Conservation (phyloP, 1,140 invertebrate species). For the Hesperophylax magnus region DNA sequence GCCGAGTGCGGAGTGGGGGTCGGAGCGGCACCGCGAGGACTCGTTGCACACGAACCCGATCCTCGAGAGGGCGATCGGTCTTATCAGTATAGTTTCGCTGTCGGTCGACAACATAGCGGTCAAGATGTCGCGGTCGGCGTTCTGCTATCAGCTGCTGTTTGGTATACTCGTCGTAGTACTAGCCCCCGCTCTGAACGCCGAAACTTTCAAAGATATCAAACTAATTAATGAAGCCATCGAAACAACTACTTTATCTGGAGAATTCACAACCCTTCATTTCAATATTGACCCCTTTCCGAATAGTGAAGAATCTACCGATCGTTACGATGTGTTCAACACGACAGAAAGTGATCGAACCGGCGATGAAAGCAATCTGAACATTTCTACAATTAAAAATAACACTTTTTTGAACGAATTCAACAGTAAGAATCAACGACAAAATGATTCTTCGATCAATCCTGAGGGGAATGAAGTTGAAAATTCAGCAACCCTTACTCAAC, state of each 20-base stretch:
- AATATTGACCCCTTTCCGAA: neutral
- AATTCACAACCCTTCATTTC: neutral
- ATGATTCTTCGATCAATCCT: too few species aligned
- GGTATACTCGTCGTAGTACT: neutral
- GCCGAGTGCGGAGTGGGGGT: neutral
- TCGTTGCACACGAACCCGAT: neutral
- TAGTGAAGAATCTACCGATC: neutral
- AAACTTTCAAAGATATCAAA: neutral
- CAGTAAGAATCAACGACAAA: too few species aligned
- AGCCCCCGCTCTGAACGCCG: neutral
- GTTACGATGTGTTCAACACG: neutral
- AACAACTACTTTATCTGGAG: neutral
- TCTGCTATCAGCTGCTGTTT: constrained; percentile 3
- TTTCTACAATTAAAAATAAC: too few species aligned
- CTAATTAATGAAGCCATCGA: neutral
- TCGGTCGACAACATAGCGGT: constrained; percentile 2
- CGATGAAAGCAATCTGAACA: neutral
- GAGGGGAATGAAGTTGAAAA: too few species aligned
- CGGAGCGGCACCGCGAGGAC: neutral
- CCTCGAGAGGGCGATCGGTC: neutral
- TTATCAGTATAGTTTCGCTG: neutral
- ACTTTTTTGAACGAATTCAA: too few species aligned
- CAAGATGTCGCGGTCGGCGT: constrained; percentile 9
- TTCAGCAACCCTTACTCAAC: too few species aligned
- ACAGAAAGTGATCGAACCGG: neutral